A percentile compares a stretch with the other conserved stretches of the same genome.
phyloP scores from a whole-genome alignment of 2,113 vertebrate genomes.

The Cheirogaleus medius region DNA sequence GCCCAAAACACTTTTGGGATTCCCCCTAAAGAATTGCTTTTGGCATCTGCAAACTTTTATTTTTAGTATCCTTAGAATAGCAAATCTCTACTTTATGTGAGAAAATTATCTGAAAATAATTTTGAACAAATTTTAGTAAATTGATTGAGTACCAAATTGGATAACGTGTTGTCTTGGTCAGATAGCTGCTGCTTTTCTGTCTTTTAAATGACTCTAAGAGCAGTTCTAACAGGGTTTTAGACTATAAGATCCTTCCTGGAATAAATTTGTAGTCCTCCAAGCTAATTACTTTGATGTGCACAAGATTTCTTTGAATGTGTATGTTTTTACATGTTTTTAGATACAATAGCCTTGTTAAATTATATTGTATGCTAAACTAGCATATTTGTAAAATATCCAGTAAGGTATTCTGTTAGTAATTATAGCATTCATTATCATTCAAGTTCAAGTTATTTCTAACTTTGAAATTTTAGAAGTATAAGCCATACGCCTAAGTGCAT shows the following conservation, averaged over 20 bases:
- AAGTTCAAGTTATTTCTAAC: slow-evolving; percentile 7
- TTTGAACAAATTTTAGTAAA: slow-evolving; percentile 22
- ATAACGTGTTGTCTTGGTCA: neutral
- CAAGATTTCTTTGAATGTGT: neutral
- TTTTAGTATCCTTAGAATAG: neutral
- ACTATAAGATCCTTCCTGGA: neutral
- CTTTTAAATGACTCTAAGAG: neutral
- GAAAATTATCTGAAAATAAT: neutral
- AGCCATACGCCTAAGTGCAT: neutral
- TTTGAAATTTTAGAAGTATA: slow-evolving; percentile 17
- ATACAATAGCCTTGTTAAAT: neutral
- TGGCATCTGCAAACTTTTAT: neutral
- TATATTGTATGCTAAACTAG: neutral
- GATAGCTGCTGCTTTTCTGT: slow-evolving; percentile 11
- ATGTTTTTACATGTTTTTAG: neutral
- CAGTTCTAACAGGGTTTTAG: neutral
- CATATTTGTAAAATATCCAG: neutral
- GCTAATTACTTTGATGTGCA: neutral
- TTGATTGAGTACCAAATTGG: neutral
- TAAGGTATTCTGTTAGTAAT: neutral
- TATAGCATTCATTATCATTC: neutral
- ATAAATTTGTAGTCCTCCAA: neutral
- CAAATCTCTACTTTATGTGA: neutral
- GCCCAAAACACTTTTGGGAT: neutral
- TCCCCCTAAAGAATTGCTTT: neutral